These are phyloP conservation scores for Caenorhabditis sp. DNA, from an alignment of 2,888 invertebrate genomes.

Conservation along the genomic window DNA sequence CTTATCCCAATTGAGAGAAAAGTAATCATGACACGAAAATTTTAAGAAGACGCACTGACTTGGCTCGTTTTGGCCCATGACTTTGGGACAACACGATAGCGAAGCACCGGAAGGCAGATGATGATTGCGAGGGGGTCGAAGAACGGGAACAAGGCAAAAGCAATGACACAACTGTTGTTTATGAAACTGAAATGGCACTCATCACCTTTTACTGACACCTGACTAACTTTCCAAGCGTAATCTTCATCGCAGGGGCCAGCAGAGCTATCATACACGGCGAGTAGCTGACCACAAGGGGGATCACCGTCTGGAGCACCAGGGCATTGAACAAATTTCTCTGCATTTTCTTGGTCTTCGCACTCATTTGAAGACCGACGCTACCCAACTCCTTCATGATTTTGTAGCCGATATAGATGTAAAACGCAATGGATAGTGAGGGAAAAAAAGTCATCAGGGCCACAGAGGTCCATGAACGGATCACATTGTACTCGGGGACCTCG, in stretches of 20 bases:
- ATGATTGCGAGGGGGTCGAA: slow-evolving; percentile 2
- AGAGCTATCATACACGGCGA: slow-evolving; percentile 18
- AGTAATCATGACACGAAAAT: too few species aligned
- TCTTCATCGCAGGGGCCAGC: not conserved
- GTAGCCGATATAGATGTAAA: slow-evolving; percentile 1
- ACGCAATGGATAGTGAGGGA: not conserved
- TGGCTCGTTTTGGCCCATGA: too few species aligned
- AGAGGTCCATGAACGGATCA: too few species aligned
- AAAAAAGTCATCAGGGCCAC: not conserved
- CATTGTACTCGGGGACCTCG: too few species aligned
- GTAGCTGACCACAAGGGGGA: slow-evolving; percentile 18
- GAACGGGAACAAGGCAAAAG: not conserved
- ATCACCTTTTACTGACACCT: not conserved
- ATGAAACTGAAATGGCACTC: not conserved
- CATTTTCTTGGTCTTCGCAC: not conserved
- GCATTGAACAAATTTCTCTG: slow-evolving; percentile 16
- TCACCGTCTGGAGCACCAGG: slow-evolving; percentile 12
- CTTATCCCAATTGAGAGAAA: too few species aligned
- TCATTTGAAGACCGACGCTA: not conserved
- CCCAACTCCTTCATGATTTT: not conserved
- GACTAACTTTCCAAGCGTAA: not conserved
- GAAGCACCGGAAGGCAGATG: not conserved
- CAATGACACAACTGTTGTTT: not conserved
- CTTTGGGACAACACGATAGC: not conserved
- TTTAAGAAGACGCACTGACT: too few species aligned